These are phyloP conservation scores for Psilopsiagon aymara DNA, from an alignment of 2,113 vertebrate species.

Conservation along the genomic window DNA sequence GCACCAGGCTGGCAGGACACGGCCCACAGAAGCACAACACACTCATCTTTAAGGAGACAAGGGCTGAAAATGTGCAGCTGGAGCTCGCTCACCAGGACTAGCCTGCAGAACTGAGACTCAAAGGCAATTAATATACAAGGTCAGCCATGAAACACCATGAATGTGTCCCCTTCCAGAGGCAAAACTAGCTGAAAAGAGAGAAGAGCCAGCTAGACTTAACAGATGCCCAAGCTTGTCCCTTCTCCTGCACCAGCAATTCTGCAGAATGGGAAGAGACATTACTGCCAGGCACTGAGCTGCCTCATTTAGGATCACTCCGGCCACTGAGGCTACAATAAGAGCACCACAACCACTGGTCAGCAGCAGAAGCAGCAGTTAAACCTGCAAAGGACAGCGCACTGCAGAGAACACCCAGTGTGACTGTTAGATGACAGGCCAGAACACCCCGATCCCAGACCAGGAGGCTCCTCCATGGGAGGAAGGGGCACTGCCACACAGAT, in stretches of 20 bases:
- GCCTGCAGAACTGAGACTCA: background rate
- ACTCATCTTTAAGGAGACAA: background rate
- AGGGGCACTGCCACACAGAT: fast-evolving
- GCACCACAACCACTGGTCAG: too few relatives aligned
- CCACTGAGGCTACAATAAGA: fast-evolving
- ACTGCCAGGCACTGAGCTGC: too few relatives aligned
- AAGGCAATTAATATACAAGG: background rate
- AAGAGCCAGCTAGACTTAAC: background rate
- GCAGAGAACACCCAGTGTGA: too few relatives aligned
- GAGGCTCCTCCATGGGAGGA: fast-evolving
- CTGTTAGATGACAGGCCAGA: fast-evolving
- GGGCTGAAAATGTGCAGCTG: background rate
- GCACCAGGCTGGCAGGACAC: background rate
- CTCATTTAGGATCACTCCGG: too few relatives aligned
- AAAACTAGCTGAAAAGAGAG: background rate
- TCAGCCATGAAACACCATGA: background rate
- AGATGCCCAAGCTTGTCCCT: background rate
- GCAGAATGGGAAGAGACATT: fast-evolving
- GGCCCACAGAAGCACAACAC: background rate
- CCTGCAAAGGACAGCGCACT: fast-evolving
- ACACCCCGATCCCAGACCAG: background rate
- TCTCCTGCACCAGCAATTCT: background rate
- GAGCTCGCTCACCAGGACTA: background rate
- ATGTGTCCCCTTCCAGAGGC: fast-evolving
- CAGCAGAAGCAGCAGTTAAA: background rate